Conservation (phyloP, 2,113 vertebrate species). For the Trematocara nigrifrons region DNA sequence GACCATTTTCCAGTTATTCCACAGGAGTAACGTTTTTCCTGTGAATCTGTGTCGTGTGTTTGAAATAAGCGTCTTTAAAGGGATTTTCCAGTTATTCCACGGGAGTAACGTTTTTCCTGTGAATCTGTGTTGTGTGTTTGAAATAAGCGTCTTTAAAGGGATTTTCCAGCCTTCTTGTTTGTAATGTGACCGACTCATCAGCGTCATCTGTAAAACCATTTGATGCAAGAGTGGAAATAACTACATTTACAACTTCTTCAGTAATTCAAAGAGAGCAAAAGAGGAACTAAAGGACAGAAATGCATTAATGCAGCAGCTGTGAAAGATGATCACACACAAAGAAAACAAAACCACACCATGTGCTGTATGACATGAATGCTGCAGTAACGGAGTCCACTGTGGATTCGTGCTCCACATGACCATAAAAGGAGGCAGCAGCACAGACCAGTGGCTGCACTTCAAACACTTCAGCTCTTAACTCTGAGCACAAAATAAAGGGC, state of each 20-base stretch:
- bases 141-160: not conserved
- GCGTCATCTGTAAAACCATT: too few relatives aligned
- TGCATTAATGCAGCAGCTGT: not conserved
- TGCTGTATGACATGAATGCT: not conserved
- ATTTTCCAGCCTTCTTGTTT: not conserved
- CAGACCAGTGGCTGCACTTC: not conserved
- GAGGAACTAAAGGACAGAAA: not conserved
- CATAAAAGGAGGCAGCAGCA: slow-evolving; percentile 1
- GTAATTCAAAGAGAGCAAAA: not conserved
- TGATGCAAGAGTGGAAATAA: not conserved
- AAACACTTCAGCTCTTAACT: not conserved
- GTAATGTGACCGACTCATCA: not conserved
- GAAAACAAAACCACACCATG: accelerated
- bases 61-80: not conserved
- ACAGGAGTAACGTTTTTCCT: not conserved
- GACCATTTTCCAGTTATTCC: not conserved
- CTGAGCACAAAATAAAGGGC: not conserved
- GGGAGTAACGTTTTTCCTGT: not conserved
- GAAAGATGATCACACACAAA: not conserved
- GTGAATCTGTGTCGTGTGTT: not conserved
- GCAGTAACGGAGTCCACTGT: not conserved
- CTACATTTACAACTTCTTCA: accelerated
- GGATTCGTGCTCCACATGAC: not conserved
- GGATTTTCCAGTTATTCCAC: not conserved
- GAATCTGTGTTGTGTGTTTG: not conserved